Evolutionary conservation across 2,797 vertebrate species (phyloP).

Genomic region (Prionace glauca): DNA sequence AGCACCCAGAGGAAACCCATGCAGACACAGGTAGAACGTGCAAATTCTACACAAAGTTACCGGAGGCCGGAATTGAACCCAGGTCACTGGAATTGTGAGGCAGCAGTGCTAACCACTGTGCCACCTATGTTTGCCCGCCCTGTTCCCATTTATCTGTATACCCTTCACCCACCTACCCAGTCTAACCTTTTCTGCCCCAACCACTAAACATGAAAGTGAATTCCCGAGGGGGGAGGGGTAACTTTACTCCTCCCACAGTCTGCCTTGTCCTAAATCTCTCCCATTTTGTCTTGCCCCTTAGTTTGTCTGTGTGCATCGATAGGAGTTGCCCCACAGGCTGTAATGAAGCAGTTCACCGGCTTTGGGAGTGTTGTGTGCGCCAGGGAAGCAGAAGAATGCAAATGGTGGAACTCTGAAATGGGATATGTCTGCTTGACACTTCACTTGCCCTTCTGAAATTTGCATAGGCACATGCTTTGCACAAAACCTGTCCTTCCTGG

Average conservation of each 20-base stretch:
- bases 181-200: background rate
- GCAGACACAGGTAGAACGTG: too few relatives aligned
- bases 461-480: too few relatives aligned
- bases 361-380: background rate
- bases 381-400: background rate
- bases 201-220: background rate
- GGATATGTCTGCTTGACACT: too few relatives aligned
- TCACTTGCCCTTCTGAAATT: background rate
- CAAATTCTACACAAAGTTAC: too few relatives aligned
- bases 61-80: too few relatives aligned
- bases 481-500: background rate
- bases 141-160: background rate
- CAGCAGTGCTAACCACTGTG: too few relatives aligned
- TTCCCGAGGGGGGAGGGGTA: too few relatives aligned
- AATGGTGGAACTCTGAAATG: background rate
- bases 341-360: background rate
- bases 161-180: background rate
- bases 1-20: too few relatives aligned
- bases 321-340: background rate
- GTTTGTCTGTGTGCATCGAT: background rate
- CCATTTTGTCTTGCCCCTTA: background rate
- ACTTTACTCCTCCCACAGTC: background rate
- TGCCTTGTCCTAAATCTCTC: background rate
- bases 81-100: too few relatives aligned
- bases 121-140: too few relatives aligned